These are phyloP conservation scores for Dendrolimus houi DNA, from an alignment of 2,888 invertebrate species.

Conservation along the genomic window DNA sequence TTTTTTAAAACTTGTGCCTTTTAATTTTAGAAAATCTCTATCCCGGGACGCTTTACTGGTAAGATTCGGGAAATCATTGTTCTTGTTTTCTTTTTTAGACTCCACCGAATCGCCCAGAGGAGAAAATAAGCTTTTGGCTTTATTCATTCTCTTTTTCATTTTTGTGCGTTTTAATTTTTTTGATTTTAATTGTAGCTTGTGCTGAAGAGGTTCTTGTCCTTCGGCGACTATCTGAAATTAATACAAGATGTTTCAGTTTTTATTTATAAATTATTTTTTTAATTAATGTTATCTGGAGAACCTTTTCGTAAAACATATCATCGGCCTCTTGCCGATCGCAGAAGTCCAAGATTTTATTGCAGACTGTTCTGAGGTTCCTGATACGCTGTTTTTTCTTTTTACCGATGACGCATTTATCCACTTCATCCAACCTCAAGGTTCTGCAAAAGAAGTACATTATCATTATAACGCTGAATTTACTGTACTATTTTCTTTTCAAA, in stretches of 20 bases:
- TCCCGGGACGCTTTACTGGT: no score
- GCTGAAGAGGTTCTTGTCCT: constrained; percentile 10
- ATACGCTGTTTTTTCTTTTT: constrained; percentile 49
- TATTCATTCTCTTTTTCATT: constrained; percentile 24
- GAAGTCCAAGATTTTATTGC: constrained; percentile 52
- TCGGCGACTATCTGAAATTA: constrained; percentile 21
- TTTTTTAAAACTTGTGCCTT: no score
- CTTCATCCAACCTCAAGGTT: constrained; percentile 43
- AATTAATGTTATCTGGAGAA: constrained; percentile 8
- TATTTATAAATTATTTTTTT: background rate
- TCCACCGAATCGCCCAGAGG: constrained; percentile 7
- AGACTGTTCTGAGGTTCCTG: constrained; percentile 46
- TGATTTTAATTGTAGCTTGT: constrained; percentile 10
- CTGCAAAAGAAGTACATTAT: constrained; percentile 20
- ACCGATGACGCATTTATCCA: constrained; percentile 30
- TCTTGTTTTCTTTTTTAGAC: no score
- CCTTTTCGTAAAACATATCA: constrained; percentile 41
- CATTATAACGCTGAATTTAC: no score
- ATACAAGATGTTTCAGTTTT: constrained; percentile 1
- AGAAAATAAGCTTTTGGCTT: constrained; percentile 22
- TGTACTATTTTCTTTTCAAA: no score
- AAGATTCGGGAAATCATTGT: no score
- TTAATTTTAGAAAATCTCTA: no score
- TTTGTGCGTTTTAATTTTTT: constrained; percentile 21
- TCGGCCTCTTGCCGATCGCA: constrained; percentile 53